phyloP scores from a whole-genome alignment of 2,888 invertebrate species.

The Vesta saturnalis region DNA sequence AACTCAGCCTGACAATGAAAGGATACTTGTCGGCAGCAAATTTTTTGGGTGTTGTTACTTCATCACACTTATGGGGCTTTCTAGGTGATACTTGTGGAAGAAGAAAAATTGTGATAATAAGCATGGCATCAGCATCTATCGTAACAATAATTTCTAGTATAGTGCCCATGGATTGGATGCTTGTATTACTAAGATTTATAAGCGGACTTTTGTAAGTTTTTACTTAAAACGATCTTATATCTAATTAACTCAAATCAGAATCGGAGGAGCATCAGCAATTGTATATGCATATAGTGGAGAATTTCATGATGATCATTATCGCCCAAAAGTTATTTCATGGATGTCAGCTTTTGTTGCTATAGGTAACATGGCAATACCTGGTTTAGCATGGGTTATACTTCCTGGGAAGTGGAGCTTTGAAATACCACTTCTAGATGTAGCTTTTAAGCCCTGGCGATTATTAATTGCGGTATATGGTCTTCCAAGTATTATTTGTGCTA shows the following conservation, averaged over 20 bases:
- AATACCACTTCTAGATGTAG: constrained; percentile 62
- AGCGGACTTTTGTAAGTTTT: constrained; percentile 65
- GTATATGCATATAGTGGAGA: constrained; percentile 66
- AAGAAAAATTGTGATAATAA: constrained; percentile 62
- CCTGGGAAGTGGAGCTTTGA: constrained; percentile 59
- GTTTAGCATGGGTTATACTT: constrained; percentile 58
- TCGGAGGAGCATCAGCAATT: constrained; percentile 64
- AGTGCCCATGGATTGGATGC: constrained; percentile 63
- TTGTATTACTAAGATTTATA: constrained; percentile 64
- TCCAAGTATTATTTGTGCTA: constrained; percentile 55
- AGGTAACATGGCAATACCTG: constrained; percentile 58
- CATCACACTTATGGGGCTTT: constrained; percentile 70
- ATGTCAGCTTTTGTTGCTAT: constrained; percentile 59
- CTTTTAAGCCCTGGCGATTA: constrained; percentile 58
- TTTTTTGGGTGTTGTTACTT: constrained; percentile 70
- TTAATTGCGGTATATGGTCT: constrained; percentile 56
- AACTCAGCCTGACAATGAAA: constrained; percentile 69
- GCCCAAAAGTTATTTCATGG: constrained; percentile 62
- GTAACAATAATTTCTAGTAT: constrained; percentile 65
- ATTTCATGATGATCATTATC: constrained; percentile 62
- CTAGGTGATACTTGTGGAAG: constrained; percentile 67
- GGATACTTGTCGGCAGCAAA: constrained; percentile 73
- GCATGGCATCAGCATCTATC: constrained; percentile 63
- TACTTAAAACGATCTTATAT: background rate
- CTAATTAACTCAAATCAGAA: constrained; percentile 46